Percentiles rank a stretch among this genome's conserved stretches.
These are phyloP conservation scores for Phytoseiulus persimilis DNA, from an alignment of 2,888 invertebrate species.

Conservation along the genomic window DNA sequence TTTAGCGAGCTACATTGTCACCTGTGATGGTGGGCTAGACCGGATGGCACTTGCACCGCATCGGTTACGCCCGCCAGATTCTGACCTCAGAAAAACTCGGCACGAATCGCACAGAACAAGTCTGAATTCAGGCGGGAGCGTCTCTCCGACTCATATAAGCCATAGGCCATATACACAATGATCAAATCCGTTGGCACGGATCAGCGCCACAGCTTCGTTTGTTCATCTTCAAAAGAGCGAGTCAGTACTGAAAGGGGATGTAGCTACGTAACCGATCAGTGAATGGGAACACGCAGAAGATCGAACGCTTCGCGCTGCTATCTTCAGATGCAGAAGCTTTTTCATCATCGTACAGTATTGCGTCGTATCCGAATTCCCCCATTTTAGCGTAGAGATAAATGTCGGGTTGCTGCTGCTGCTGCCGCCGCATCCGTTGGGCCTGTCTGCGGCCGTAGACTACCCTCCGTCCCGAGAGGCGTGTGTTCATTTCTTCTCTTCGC, in stretches of 20 bases:
- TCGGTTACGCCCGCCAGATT: too few species aligned
- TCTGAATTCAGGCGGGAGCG: too few species aligned
- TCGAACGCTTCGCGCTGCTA: not conserved
- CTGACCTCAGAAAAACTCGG: too few species aligned
- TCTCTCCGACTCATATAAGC: not conserved
- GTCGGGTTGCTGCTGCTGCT: not conserved
- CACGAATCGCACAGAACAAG: not conserved
- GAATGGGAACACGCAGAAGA: not conserved
- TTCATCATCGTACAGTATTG: not conserved
- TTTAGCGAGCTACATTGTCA: not conserved
- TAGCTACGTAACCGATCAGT: not conserved
- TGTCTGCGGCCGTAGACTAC: not conserved
- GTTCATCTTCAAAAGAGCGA: not conserved
- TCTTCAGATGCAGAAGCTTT: slow-evolving; percentile 5
- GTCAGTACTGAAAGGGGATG: not conserved
- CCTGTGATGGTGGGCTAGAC: too few species aligned
- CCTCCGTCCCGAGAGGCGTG: not conserved
- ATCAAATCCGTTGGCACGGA: not conserved
- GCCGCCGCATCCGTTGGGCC: too few species aligned
- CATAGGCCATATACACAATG: too few species aligned
- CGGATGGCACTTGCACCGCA: too few species aligned
- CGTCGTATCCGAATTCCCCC: not conserved
- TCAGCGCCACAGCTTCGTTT: not conserved
- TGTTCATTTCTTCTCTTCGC: not conserved
- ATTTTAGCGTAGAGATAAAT: not conserved